These are phyloP conservation scores for Atlantisia rogersi DNA, from an alignment of 2,113 vertebrate species.

Conservation along the genomic window DNA sequence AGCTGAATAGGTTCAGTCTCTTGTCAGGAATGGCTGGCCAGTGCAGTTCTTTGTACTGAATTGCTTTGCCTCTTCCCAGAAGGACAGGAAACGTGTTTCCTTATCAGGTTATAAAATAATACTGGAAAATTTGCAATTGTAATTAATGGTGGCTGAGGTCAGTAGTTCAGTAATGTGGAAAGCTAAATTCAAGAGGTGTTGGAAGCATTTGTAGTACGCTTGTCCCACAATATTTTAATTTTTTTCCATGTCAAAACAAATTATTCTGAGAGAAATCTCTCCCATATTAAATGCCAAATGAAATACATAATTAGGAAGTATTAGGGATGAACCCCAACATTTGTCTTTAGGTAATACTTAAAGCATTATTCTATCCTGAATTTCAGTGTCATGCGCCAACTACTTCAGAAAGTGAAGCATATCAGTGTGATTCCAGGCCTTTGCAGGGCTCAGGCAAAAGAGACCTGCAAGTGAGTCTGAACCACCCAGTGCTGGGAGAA, in stretches of 20 bases:
- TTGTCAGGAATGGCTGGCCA: background rate
- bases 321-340: background rate
- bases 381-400: background rate
- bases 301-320: background rate
- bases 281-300: background rate
- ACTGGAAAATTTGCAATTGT: conserved; percentile 20
- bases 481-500: background rate
- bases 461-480: fast-evolving
- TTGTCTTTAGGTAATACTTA: background rate
- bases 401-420: background rate
- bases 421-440: background rate
- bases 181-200: background rate
- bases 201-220: background rate
- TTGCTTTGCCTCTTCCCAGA: background rate
- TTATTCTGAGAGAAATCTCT: background rate
- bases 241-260: background rate
- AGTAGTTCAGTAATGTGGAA: background rate
- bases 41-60: background rate
- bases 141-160: background rate
- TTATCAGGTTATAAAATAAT: conserved; percentile 6
- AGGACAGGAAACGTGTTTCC: background rate
- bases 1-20: background rate
- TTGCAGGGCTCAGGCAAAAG: background rate
- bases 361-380: background rate
- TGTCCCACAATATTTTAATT: background rate